Evolutionary conservation across 2,797 vertebrate genomes (phyloP).

Genomic region (Tinamus major): DNA sequence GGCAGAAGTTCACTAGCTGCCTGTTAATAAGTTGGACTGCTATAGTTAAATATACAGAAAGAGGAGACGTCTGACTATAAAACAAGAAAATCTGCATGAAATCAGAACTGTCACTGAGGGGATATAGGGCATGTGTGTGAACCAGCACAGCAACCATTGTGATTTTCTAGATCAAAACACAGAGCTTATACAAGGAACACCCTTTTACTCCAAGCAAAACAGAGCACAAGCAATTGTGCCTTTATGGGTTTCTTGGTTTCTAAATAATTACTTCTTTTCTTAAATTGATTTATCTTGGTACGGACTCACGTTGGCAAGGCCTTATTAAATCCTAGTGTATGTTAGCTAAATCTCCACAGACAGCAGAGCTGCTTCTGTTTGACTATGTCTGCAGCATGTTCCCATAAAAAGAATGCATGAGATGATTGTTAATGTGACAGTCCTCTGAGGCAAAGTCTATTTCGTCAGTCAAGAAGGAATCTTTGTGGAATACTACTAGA

Average conservation of each 20-base stretch:
- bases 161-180: background rate
- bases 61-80: background rate
- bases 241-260: conserved; percentile 25
- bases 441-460: conserved; percentile 23
- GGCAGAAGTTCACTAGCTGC: background rate
- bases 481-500: conserved; percentile 39
- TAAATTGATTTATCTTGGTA: conserved; percentile 43
- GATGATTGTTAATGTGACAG: conserved; percentile 43
- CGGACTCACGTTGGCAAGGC: background rate
- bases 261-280: conserved; percentile 15
- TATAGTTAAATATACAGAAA: background rate
- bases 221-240: background rate
- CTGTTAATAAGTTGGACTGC: background rate
- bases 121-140: background rate
- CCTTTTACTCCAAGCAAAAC: background rate
- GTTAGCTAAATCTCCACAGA: conserved; percentile 12
- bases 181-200: background rate
- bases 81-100: background rate
- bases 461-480: conserved; percentile 42
- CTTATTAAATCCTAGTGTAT: conserved; percentile 11
- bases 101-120: background rate
- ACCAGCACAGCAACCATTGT: background rate
- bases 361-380: background rate
- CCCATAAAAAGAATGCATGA: conserved; percentile 37
- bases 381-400: background rate